phyloP scores from a whole-genome alignment of 2,888 invertebrate species.

The Hirudinaria manillensis region DNA sequence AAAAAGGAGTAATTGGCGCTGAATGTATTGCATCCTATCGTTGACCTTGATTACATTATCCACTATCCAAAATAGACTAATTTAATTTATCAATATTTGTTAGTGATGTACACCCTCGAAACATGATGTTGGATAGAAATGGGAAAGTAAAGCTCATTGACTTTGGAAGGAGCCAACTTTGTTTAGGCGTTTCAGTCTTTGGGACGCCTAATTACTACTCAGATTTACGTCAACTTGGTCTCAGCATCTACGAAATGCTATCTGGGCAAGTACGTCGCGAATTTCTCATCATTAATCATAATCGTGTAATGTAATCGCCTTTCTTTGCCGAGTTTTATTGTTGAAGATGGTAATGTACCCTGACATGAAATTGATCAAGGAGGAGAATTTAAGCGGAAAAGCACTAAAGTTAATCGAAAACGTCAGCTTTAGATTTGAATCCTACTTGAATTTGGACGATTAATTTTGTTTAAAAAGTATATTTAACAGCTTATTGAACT shows the following conservation, averaged over 20 bases:
- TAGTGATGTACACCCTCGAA: constrained; percentile 6
- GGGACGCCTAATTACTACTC: neutral
- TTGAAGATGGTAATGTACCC: constrained; percentile 8
- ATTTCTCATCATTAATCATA: neutral
- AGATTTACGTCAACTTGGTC: constrained; percentile 15
- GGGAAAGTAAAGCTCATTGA: constrained; percentile 13
- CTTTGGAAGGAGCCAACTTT: constrained; percentile 4
- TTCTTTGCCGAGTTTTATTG: neutral
- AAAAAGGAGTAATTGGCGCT: too few relatives aligned
- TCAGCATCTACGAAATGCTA: constrained; percentile 15
- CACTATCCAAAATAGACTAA: too few relatives aligned
- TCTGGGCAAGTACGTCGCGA: neutral
- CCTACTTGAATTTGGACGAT: neutral
- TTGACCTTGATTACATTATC: too few relatives aligned
- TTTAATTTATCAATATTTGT: neutral
- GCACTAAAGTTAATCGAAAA: neutral
- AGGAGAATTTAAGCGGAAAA: neutral
- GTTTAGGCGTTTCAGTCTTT: neutral
- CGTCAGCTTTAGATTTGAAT: neutral
- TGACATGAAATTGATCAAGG: neutral
- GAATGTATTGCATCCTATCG: too few relatives aligned
- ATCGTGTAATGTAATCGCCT: neutral
- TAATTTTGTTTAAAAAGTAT: neutral
- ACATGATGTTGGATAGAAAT: constrained; percentile 15
- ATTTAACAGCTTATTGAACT: neutral